phyloP scores from a whole-genome alignment of 2,797 vertebrate genomes.

The Acridotheres tristis region DNA sequence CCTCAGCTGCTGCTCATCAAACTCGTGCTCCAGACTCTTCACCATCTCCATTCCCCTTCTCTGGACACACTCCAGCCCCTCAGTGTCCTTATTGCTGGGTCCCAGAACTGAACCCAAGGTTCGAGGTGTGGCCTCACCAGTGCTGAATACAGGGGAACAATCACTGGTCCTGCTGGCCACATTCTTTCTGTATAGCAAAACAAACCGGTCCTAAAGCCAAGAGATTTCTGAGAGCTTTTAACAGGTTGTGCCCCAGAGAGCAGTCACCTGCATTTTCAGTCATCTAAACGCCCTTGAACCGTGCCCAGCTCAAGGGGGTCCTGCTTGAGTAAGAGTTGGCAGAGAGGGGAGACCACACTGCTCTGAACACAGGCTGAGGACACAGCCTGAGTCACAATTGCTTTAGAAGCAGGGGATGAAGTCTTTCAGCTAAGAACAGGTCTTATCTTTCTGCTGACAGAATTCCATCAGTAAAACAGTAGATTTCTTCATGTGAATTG shows the following conservation, averaged over 20 bases:
- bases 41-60: not conserved
- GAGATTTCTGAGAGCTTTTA: not conserved
- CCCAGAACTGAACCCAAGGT: not conserved
- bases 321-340: not conserved
- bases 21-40: not conserved
- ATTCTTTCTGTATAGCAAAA: not conserved
- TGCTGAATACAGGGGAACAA: rapidly evolving
- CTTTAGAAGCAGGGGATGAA: not conserved
- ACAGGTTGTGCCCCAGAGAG: not conserved
- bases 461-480: not conserved
- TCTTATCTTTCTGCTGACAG: not conserved
- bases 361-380: not conserved
- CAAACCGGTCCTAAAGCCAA: not conserved
- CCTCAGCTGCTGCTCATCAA: not conserved
- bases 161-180: not conserved
- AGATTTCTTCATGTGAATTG: not conserved
- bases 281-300: not conserved
- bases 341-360: not conserved
- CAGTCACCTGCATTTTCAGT: not conserved
- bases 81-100: not conserved
- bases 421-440: not conserved
- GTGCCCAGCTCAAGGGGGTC: not conserved
- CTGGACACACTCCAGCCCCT: not conserved
- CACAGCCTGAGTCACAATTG: rapidly evolving
- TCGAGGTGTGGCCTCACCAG: rapidly evolving